Conservation (phyloP, 2,888 invertebrate genomes). For the Allophyes oxyacanthae region DNA sequence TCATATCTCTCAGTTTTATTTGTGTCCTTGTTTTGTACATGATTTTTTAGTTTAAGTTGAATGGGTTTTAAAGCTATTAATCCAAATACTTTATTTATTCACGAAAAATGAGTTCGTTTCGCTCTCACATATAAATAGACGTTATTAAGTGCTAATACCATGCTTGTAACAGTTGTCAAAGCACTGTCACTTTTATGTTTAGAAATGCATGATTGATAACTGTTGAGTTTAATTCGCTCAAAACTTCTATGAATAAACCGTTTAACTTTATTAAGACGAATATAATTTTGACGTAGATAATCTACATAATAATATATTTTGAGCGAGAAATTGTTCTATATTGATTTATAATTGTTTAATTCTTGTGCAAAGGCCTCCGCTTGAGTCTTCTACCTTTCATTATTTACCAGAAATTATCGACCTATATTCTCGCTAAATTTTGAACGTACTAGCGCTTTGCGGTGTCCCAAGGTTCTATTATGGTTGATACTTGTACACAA, state of each 20-base stretch:
- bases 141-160: slow-evolving; percentile 4
- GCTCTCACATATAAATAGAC: neutral
- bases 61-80: neutral
- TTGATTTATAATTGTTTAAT: neutral
- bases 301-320: too few relatives aligned
- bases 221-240: neutral
- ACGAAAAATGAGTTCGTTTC: slow-evolving; percentile 2
- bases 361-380: neutral
- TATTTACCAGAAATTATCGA: too few relatives aligned
- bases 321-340: neutral
- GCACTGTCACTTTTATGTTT: slow-evolving; percentile 13
- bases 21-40: slow-evolving; percentile 7
- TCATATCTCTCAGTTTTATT: slow-evolving; percentile 10
- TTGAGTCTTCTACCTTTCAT: too few relatives aligned
- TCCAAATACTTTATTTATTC: neutral
- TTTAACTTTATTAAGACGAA: too few relatives aligned
- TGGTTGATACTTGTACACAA: slow-evolving; percentile 6
- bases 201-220: neutral
- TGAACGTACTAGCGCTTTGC: neutral
- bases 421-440: too few relatives aligned
- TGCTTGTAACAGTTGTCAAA: slow-evolving; percentile 1
- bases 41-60: slow-evolving; percentile 2
- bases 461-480: neutral
- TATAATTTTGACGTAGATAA: too few relatives aligned
- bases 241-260: neutral